A percentile compares a stretch with the other conserved stretches of the same genome.
Evolutionary conservation across 2,888 invertebrate species (phyloP).

Genomic region (Thumatha senex): DNA sequence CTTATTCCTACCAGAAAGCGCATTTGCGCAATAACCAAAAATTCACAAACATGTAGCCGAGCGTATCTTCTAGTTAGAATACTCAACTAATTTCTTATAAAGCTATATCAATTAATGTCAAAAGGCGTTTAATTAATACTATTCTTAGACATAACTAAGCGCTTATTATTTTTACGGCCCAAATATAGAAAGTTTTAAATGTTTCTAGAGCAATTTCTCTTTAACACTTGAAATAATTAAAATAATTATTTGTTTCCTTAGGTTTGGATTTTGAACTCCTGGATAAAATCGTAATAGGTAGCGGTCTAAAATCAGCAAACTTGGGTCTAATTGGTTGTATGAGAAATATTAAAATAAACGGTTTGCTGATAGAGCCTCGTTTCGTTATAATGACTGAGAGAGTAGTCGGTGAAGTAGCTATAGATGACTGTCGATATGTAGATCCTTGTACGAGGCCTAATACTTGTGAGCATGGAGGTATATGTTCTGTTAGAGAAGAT

Average conservation of each 20-base stretch:
- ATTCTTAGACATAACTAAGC: neutral
- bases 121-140: neutral
- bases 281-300: slow-evolving; percentile 90
- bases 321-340: slow-evolving; percentile 95
- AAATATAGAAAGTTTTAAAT: slow-evolving; percentile 8
- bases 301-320: slow-evolving; percentile 88
- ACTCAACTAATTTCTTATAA: neutral
- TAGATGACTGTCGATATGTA: slow-evolving; percentile 95
- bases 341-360: slow-evolving; percentile 93
- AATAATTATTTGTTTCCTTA: slow-evolving; percentile 35
- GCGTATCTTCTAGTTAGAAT: too few species aligned
- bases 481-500: slow-evolving; percentile 95
- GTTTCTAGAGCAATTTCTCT: slow-evolving; percentile 7
- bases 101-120: neutral
- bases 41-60: too few species aligned
- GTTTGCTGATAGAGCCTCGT: slow-evolving; percentile 90
- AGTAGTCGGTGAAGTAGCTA: slow-evolving; percentile 93
- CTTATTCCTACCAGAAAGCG: too few species aligned
- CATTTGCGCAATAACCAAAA: too few species aligned
- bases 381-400: slow-evolving; percentile 91
- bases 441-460: slow-evolving; percentile 95
- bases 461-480: slow-evolving; percentile 96
- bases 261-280: slow-evolving; percentile 86
- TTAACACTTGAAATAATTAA: slow-evolving; percentile 3
- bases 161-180: neutral